These are phyloP conservation scores for Neotoxoptera formosana DNA, from an alignment of 1,140 invertebrate genomes.

Conservation along the genomic window DNA sequence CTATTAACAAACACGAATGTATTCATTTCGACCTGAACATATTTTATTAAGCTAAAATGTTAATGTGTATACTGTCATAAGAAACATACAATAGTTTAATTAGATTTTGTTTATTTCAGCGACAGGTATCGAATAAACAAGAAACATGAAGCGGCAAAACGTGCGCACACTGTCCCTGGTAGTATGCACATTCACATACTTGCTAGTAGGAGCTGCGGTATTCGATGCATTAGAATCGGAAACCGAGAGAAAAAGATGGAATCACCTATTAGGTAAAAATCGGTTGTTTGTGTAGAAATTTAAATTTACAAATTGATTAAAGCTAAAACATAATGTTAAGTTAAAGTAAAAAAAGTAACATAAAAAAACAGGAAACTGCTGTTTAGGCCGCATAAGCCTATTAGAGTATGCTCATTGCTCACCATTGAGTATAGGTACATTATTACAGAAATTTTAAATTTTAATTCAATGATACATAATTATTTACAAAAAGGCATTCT, in stretches of 20 bases:
- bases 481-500: background rate
- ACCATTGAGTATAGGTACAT: background rate
- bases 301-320: background rate
- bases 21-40: background rate
- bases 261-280: constrained; percentile 78
- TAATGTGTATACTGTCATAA: background rate
- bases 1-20: background rate
- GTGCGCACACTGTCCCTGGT: constrained; percentile 97
- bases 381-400: no score
- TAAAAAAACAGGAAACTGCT: background rate
- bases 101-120: constrained; percentile 4
- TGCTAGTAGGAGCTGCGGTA: constrained; percentile 97
- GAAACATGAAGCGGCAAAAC: constrained; percentile 93
- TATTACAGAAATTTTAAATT: background rate
- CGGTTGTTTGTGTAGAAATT: background rate
- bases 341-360: background rate
- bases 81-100: background rate
- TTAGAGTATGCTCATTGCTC: background rate
- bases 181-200: constrained; percentile 98
- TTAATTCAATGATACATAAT: background rate
- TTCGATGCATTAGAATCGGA: constrained; percentile 98
- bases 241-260: constrained; percentile 86
- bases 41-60: background rate
- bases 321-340: background rate
- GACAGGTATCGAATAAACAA: background rate